Evolutionary conservation across 2,113 vertebrate genomes (phyloP), one percentile per base, ranked within the genome.

Genomic region (Heterochromis multidens): DNA sequence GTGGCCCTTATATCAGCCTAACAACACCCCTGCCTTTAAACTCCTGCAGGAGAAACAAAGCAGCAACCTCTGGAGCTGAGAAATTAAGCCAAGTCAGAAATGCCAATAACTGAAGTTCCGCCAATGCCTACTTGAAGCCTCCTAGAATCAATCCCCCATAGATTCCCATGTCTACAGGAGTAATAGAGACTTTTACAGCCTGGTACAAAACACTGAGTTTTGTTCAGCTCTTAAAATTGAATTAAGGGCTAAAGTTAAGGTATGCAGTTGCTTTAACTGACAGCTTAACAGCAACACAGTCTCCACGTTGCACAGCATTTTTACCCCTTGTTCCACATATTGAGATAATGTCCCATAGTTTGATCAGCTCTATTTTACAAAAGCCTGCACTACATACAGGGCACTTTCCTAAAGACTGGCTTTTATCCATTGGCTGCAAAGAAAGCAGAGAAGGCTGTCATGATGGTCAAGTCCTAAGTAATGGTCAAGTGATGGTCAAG

Each of bases 181-280:
- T 6, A 72, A 72, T 0, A 21, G 25, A 72, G 16, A 52, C 10
- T 29, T 72, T 46, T 49, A 72, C 67, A 29, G 2, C 0, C 4
- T 67, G 63, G 61, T 37, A 23, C 37, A 25, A 67, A 67, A 67
- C 63, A 9, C 1, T 72, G 29, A 7, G 1, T 0, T 49, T 52
- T 72, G 27, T 52, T 72, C 25, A 52, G 27, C 10, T 21, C 46
- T 9, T 72, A 49, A 29, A 52, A 52, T 9, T 27, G 37, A 70
- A 70, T 46, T 17, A 46, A 40, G 0, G 7, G 23, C 25, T 6
- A 46, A 14, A 14, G 0, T 1, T 19, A 16, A 70, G 37, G 37
- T 46, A 5, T 21, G 49, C 49, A 2, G 49, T 4, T 14, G 43
- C 25, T 11, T 17, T 43, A 13, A 43, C 11, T 43, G 12, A 35